Evolutionary conservation across 2,888 invertebrate genomes (phyloP).

Genomic region (Troglohyphantes excavatus): DNA sequence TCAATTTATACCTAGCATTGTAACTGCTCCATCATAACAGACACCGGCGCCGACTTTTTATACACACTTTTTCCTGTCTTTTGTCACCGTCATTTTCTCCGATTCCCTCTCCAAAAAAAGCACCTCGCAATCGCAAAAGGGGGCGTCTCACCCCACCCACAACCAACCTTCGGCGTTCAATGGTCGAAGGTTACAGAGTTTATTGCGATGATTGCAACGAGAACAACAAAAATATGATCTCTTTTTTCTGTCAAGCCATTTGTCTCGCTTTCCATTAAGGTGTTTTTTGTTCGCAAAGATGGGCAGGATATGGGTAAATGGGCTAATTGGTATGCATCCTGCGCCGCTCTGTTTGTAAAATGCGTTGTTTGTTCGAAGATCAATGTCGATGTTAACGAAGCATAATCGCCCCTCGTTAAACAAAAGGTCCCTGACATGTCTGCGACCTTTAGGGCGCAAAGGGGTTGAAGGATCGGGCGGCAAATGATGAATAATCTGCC

Average conservation of each 20-base stretch:
- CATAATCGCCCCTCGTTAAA: constrained; percentile 53
- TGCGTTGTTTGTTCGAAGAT: constrained; percentile 19
- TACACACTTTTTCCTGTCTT: constrained; percentile 14
- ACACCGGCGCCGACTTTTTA: constrained; percentile 13
- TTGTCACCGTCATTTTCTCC: background rate
- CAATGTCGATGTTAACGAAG: constrained; percentile 58
- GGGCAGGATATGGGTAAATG: constrained; percentile 66
- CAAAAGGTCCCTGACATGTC: constrained; percentile 73
- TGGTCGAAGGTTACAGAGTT: constrained; percentile 47
- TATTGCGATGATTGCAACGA: constrained; percentile 39
- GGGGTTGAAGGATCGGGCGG: constrained; percentile 24
- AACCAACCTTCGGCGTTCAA: constrained; percentile 26
- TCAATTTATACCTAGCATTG: background rate
- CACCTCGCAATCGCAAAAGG: background rate
- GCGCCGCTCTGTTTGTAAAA: constrained; percentile 13
- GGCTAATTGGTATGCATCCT: constrained; percentile 73
- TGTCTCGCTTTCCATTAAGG: constrained; percentile 1
- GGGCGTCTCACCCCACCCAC: too few relatives aligned
- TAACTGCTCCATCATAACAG: constrained; percentile 9
- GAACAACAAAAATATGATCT: constrained; percentile 20
- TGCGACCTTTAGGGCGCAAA: constrained; percentile 65
- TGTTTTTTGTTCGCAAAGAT: background rate
- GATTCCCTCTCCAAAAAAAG: background rate
- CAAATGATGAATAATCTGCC: constrained; percentile 38
- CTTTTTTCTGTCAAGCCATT: background rate